These are phyloP conservation scores for Laothoe populi DNA, from an alignment of 2,888 invertebrate species.

Conservation along the genomic window DNA sequence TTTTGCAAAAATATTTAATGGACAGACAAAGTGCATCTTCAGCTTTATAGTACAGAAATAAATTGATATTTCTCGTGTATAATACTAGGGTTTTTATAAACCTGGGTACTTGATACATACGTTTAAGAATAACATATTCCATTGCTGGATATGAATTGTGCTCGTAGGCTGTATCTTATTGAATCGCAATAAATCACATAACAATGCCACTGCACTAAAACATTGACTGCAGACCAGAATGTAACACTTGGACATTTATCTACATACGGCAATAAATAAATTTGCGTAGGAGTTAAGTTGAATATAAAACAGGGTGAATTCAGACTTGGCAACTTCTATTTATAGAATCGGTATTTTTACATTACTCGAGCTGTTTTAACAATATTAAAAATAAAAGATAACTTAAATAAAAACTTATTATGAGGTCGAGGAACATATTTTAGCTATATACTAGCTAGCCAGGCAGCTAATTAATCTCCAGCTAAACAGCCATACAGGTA, in stretches of 20 bases:
- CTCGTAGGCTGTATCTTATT: conserved; percentile 10
- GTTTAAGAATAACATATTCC: not conserved
- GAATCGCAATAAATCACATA: conserved; percentile 16
- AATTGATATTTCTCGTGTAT: no score
- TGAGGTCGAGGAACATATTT: no score
- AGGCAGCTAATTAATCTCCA: no score
- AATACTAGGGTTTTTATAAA: no score
- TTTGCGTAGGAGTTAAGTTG: conserved; percentile 7
- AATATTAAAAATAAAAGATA: no score
- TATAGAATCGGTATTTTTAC: not conserved
- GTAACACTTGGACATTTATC: conserved; percentile 14
- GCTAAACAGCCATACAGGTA: no score
- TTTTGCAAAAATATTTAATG: no score
- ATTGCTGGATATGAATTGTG: conserved; percentile 3
- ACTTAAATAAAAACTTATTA: no score
- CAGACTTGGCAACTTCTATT: not conserved
- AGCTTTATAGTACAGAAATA: no score
- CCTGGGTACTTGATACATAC: not conserved
- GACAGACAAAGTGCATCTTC: no score
- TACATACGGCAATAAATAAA: conserved; percentile 19
- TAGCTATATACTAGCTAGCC: no score
- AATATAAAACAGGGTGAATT: conserved; percentile 1
- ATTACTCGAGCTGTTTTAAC: no score
- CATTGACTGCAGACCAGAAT: conserved; percentile 1
- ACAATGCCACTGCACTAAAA: conserved; percentile 2